phyloP scores from a whole-genome alignment of 2,113 vertebrate genomes.

The Lanius collurio region DNA sequence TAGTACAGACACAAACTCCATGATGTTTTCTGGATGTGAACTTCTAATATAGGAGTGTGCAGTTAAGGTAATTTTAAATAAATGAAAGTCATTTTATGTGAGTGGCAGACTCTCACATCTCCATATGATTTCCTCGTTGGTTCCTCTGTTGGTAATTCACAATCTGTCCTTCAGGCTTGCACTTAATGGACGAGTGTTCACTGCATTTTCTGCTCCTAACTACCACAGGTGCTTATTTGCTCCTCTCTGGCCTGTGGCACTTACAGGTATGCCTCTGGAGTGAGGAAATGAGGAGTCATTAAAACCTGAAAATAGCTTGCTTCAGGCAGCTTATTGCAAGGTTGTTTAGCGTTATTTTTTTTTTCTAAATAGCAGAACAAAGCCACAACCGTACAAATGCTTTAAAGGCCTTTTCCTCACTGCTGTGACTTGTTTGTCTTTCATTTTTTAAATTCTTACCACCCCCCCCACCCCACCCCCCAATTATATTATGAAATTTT shows the following conservation, averaged over 20 bases:
- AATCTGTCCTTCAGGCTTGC: background rate
- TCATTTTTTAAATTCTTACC: background rate
- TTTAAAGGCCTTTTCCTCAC: background rate
- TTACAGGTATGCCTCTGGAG: background rate
- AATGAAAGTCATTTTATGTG: background rate
- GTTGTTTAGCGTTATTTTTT: background rate
- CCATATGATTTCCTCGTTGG: background rate
- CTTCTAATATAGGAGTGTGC: background rate
- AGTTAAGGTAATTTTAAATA: background rate
- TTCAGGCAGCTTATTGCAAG: conserved; percentile 22
- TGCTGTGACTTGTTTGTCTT: background rate
- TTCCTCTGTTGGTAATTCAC: background rate
- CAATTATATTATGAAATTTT: background rate
- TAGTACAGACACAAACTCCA: background rate
- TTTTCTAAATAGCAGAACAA: background rate
- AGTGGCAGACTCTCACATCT: background rate
- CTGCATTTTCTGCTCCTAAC: background rate
- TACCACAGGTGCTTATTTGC: background rate
- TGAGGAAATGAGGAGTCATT: conserved; percentile 28
- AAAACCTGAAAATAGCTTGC: background rate
- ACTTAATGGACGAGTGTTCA: background rate
- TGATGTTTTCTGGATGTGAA: background rate
- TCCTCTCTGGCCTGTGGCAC: background rate
- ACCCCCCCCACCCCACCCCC: rapidly evolving
- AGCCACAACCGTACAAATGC: background rate